Evolutionary conservation across 2,888 invertebrate genomes (phyloP).

Genomic region (Diploptera punctata): DNA sequence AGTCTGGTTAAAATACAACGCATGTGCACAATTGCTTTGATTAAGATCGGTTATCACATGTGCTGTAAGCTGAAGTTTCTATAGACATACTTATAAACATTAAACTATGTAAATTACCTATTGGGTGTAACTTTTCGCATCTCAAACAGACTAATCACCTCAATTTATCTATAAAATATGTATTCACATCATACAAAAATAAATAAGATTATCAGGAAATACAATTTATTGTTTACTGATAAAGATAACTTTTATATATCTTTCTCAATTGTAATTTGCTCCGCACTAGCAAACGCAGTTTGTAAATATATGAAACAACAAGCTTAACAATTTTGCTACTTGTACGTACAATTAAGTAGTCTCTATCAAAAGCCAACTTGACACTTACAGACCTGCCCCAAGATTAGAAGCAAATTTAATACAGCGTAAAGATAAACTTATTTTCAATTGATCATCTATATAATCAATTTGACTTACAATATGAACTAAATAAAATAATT

Average conservation of each 20-base stretch:
- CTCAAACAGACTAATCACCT: background rate
- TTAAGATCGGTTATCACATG: background rate
- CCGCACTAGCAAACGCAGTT: background rate
- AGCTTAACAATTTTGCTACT: slow-evolving; percentile 15
- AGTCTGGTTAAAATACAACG: background rate
- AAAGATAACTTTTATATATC: slow-evolving; percentile 4
- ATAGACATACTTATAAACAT: background rate
- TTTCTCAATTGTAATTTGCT: slow-evolving; percentile 3
- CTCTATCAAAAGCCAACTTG: background rate
- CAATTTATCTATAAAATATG: background rate
- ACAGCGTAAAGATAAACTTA: no score
- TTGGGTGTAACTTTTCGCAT: background rate
- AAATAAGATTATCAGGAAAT: background rate
- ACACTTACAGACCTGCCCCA: slow-evolving; percentile 9
- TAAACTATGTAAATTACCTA: background rate
- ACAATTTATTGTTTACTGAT: background rate
- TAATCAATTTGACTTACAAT: no score
- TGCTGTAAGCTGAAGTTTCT: background rate
- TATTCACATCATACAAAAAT: background rate
- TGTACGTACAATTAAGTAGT: background rate
- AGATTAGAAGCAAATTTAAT: slow-evolving; percentile 19
- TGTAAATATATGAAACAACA: background rate
- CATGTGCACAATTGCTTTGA: background rate
- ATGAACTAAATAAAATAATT: no score
- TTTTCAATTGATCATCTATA: no score